phyloP scores from a whole-genome alignment of 2,888 invertebrate species.

The Lithosia quadra region DNA sequence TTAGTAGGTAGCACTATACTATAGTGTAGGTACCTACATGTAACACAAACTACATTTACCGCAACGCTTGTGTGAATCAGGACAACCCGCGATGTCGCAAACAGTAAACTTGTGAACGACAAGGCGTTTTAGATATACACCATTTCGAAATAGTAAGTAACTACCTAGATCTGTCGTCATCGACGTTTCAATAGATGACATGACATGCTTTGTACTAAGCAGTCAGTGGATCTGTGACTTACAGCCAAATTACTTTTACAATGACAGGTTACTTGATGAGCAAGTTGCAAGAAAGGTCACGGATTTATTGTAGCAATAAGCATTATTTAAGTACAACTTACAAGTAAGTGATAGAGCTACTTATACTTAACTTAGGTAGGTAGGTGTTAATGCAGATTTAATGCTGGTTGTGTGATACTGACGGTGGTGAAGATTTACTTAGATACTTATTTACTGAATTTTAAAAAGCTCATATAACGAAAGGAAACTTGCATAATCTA shows the following conservation, averaged over 20 bases:
- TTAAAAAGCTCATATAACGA: background rate
- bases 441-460: background rate
- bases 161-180: slow-evolving; percentile 66
- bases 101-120: slow-evolving; percentile 67
- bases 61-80: slow-evolving; percentile 66
- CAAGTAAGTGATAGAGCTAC: background rate
- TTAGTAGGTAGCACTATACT: background rate
- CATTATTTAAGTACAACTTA: background rate
- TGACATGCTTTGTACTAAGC: slow-evolving; percentile 56
- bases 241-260: slow-evolving; percentile 23
- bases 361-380: background rate
- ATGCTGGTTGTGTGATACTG: background rate
- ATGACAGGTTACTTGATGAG: slow-evolving; percentile 10
- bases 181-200: slow-evolving; percentile 58
- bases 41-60: slow-evolving; percentile 36
- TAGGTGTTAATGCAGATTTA: background rate
- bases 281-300: background rate
- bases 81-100: slow-evolving; percentile 66
- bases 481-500: background rate
- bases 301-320: background rate
- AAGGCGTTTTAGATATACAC: slow-evolving; percentile 66
- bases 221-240: slow-evolving; percentile 53
- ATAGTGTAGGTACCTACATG: slow-evolving; percentile 20
- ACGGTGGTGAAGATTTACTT: background rate
- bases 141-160: slow-evolving; percentile 68